Base-by-base conservation (phyloP, 2,113 vertebrate genomes). In the Lagopus muta region DNA sequence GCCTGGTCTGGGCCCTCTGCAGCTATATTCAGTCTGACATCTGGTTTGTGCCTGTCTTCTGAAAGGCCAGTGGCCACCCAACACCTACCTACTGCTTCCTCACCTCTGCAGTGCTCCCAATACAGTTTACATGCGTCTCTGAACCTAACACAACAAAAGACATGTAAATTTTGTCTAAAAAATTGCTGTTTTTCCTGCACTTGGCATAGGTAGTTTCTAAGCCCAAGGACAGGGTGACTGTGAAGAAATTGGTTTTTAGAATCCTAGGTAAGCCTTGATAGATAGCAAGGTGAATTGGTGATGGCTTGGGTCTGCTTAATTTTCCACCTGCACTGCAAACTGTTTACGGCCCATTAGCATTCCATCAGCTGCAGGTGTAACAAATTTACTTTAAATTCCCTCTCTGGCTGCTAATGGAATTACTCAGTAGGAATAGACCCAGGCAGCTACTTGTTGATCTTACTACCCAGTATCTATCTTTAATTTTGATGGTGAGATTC, bases 161-260 rank as follows among this genome's bases (percentile, higher is more conserved):
- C 0, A 1, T 28, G 11, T 50, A 69, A 62, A 74, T 40, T 25
- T 38, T 69, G 36, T 34, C 52, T 67, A 72, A 76, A 77, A 77
- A 61, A 30, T 19, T 38, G 13, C 21, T 45, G 0, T 50, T 42
- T 1, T 52, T 81, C n/a, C 28, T 16, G 1, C 3, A 4, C 24
- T 34, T 86, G 52, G 36, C 28, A 34, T n/a, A 50, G 42, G 34
- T n/a, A 11, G 2, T 64, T 17, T 74, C 45, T 55, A 67, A 66
- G 50, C 32, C 54, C 24, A 6, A 57, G 66, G 48, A 22, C 1
- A 1, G 36, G 40, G 52, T 16, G 19, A 52, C 36, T 17, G 61
- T 47, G 66, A 40, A 57, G 36, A 27, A 14, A 15, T 9, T 17
- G n/a, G 20, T 34, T 82, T 79, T 82, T 13, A 45, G 36, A 27